A percentile compares a stretch with the other conserved stretches of the same genome.
Evolutionary conservation across 1,140 invertebrate genomes (phyloP).

Genomic region (Palaemon carinicauda): DNA sequence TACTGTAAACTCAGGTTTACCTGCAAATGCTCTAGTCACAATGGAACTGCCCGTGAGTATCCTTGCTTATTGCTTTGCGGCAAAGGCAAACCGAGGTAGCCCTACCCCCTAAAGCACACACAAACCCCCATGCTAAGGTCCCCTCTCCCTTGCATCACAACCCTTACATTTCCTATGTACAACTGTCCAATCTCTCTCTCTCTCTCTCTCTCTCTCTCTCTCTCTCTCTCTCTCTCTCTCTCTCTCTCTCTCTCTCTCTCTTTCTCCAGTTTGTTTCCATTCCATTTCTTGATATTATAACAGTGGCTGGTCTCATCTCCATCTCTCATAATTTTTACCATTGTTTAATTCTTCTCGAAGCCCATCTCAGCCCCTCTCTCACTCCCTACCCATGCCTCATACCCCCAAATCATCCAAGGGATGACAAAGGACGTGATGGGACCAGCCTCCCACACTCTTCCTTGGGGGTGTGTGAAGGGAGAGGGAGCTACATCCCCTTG

Average conservation of each 20-base stretch:
- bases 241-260: conserved; percentile 33
- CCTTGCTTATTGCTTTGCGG: not conserved
- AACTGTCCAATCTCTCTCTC: not conserved
- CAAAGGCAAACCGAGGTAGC: not conserved
- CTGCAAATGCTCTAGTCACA: conserved; percentile 74
- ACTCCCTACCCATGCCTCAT: not conserved
- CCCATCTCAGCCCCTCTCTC: not conserved
- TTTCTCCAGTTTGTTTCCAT: not conserved
- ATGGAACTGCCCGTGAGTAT: conserved; percentile 30
- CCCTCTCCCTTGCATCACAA: not conserved
- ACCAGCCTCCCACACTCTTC: not conserved
- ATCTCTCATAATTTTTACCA: not conserved
- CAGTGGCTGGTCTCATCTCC: too few species aligned
- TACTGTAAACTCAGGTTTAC: conserved; percentile 86
- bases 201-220: conserved; percentile 37
- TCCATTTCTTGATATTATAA: not conserved
- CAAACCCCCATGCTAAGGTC: too few species aligned
- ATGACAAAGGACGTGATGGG: too few species aligned
- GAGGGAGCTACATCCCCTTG: not conserved
- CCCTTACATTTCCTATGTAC: not conserved
- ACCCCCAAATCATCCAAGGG: not conserved
- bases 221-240: conserved; percentile 27
- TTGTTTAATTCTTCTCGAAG: not conserved
- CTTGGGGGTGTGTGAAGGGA: too few species aligned
- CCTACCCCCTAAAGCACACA: too few species aligned